These are phyloP conservation scores for Ladona fulva DNA, from an alignment of 1,140 invertebrate genomes.

Conservation along the genomic window DNA sequence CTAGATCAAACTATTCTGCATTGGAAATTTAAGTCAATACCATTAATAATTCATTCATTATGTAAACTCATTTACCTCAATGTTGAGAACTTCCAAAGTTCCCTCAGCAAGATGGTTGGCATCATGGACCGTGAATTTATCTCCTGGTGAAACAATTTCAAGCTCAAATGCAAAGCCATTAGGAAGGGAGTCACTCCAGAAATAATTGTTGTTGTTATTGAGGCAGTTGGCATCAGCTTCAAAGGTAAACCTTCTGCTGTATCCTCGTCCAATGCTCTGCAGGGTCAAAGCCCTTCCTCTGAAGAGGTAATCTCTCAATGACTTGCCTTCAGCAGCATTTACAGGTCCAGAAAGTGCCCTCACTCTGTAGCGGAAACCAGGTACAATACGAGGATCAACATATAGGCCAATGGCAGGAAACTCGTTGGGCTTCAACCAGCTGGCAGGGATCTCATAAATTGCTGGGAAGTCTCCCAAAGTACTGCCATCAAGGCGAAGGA, in stretches of 20 bases:
- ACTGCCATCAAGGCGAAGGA: conserved; percentile 40
- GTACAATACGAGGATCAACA: conserved; percentile 56
- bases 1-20: too few relatives aligned
- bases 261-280: conserved; percentile 60
- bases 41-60: too few relatives aligned
- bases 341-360: conserved; percentile 39
- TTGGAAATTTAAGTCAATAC: too few relatives aligned
- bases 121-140: conserved; percentile 61
- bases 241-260: conserved; percentile 64
- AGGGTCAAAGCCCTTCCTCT: conserved; percentile 52
- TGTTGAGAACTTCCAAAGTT: conserved; percentile 48
- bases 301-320: conserved; percentile 38
- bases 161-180: conserved; percentile 65
- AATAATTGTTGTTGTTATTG: conserved; percentile 61
- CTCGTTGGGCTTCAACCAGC: conserved; percentile 46
- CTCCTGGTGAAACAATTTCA: conserved; percentile 54
- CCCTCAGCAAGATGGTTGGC: conserved; percentile 50
- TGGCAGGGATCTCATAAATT: conserved; percentile 47
- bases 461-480: conserved; percentile 52
- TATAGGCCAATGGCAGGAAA: conserved; percentile 63
- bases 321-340: background rate
- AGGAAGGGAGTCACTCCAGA: conserved; percentile 65
- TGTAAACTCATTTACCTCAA: conserved; percentile 39
- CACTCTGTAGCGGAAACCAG: conserved; percentile 67
- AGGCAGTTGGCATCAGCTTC: conserved; percentile 47